Base-by-base conservation (phyloP, 2,888 invertebrate species). In the Leptarthrus brevirostris region DNA sequence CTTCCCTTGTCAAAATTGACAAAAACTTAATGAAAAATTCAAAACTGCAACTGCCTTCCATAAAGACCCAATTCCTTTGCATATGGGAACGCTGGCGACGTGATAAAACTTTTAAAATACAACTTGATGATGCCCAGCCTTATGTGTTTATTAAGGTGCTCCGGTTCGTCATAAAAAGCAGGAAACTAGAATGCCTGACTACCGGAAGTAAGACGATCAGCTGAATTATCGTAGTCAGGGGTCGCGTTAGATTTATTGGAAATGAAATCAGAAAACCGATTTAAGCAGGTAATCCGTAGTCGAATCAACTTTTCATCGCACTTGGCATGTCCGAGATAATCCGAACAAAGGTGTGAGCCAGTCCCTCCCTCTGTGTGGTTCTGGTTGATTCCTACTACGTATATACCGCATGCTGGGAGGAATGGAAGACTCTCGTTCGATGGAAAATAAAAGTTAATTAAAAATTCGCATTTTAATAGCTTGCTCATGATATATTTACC, bases 401-500 rank as follows among this genome's bases (percentile, higher is more conserved):
- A n/a, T n/a, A n/a, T n/a, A n/a, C n/a, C 12, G 40, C 2, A 2
- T 3, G n/a, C 40, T 12, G 40, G 3, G n/a, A 12, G 3, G 12
- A 12, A 12, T 0, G 40, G 40, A 12, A 1, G 6, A 5, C 30
- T 6, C 30, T 3, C 18, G 58, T n/a, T 58, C 36, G 36, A 14
- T 22, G 36, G 58, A 58, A 58, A 58, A 58, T 58, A 58, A 58
- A 12, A 58, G 16, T 36, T 58, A 36, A 58, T 58, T 58, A 58
- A 58, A n/a, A 40, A 58, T 58, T 36, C 58, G 58, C 58, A 58
- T 58, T 58, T 58, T 58, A 58, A 58, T 40, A 18, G 58, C 58
- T 34, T 36, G 36, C 36, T 58, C 58, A 36, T 4, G 36, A 14
- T 18, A 58, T 36, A 58, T 58, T 58, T 36, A 58, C 58, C 58